Base-by-base conservation (phyloP, 2,797 vertebrate species). In the Molothrus ater region DNA sequence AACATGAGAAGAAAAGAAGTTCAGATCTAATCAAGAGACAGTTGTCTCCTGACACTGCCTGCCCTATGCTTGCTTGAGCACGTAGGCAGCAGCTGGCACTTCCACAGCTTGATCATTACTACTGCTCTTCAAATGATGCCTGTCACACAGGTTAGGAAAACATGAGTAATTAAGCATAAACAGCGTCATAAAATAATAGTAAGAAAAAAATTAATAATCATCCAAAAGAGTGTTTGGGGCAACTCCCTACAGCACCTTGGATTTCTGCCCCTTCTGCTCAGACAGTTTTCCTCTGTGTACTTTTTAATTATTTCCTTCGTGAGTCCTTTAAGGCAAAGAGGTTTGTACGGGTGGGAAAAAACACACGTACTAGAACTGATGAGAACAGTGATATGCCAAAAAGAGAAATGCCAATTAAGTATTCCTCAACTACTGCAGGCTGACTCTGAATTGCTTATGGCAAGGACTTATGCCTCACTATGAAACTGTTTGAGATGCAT, bases 71-170 rank as follows among this genome's bases (percentile, higher is more conserved):
- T 97, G 94, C 93, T 90, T 34, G 25, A 89, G 89, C 93, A 96
- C 34, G 70, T 86, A 97, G 96, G 94, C 90, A 94, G 82, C 74
- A 91, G 71, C 91, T 96, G 89, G 92, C 85, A 68, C 60, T 91
- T 96, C 80, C 34, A 59, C 11, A 8, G 71, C 75, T 92, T 95
- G 63, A 93, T 96, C 90, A 88, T 94, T 92, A 82, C 81, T 53
- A 69, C 29, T 71, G 84, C 94, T 97, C 68, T 92, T 97, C 72
- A 82, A 85, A 96, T 92, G 88, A 95, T 48, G 89, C 90, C 92
- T 96, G 84, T 95, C 95, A 95, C 76, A 93, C 80, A 90, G 95
- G 92, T 96, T 96, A 96, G 95, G 88, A 94, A 95, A 91, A 95
- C 78, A 92, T 69, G 80, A 95, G 66, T 79, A 96, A 96, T 94